phyloP scores from a whole-genome alignment of 2,797 vertebrate species.

The Pseudochaenichthys georgianus region DNA sequence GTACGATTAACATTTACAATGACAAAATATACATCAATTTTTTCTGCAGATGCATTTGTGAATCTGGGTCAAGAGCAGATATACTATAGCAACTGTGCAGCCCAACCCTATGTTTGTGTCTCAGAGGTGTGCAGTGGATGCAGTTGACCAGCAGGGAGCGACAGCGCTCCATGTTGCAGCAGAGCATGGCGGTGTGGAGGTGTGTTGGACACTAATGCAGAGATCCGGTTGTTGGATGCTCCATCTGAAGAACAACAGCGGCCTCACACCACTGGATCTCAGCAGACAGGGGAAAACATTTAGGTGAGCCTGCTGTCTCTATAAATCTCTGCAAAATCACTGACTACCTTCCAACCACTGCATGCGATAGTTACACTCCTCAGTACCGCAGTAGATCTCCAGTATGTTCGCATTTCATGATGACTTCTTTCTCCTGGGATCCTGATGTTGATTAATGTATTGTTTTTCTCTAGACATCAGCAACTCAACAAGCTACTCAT shows the following conservation, averaged over 20 bases:
- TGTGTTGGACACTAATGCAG: constrained; percentile 87
- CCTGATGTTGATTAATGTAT: constrained; percentile 52
- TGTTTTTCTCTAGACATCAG: constrained; percentile 81
- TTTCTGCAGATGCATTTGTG: constrained; percentile 6
- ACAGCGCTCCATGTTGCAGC: constrained; percentile 86
- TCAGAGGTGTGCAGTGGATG: constrained; percentile 82
- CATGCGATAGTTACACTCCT: constrained; percentile 12
- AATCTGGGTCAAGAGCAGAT: not conserved
- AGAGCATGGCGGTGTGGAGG: constrained; percentile 83
- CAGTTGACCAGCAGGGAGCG: constrained; percentile 84
- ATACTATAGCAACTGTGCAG: not conserved
- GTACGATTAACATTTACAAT: not conserved
- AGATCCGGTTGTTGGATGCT: constrained; percentile 79
- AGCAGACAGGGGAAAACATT: constrained; percentile 83
- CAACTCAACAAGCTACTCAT: constrained; percentile 84
- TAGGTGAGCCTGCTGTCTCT: constrained; percentile 74
- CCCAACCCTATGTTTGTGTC: constrained; percentile 27
- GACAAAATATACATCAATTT: not conserved
- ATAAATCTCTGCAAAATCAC: constrained; percentile 26
- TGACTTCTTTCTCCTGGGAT: constrained; percentile 41
- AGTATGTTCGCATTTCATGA: constrained; percentile 31
- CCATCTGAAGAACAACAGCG: constrained; percentile 80
- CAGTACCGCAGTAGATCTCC: constrained; percentile 19
- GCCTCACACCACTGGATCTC: constrained; percentile 85
- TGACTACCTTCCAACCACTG: not conserved